A percentile compares a stretch with the other conserved stretches of the same genome.
These are phyloP conservation scores for Aphrophora alni DNA, from an alignment of 2,888 invertebrate genomes.

Conservation along the genomic window DNA sequence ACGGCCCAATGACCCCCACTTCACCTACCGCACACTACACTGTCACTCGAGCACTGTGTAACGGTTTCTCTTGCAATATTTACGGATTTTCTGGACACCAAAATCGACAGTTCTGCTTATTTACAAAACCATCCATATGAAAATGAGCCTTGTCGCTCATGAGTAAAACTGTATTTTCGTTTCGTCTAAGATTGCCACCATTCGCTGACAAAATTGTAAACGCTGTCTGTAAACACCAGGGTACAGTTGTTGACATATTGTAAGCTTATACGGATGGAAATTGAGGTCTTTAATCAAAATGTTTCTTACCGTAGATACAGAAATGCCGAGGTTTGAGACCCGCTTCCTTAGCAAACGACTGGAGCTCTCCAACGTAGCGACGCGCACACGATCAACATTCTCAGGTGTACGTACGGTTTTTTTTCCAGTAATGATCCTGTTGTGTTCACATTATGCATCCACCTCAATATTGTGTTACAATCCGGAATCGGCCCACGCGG, in stretches of 20 bases:
- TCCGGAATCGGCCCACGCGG: not conserved
- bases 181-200: constrained; percentile 15
- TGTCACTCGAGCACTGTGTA: constrained; percentile 8
- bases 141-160: constrained; percentile 3
- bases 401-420: not conserved
- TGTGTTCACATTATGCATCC: constrained; percentile 18
- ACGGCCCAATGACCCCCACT: constrained; percentile 3
- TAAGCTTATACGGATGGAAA: not conserved
- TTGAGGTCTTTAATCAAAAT: not conserved
- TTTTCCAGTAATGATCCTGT: constrained; percentile 12
- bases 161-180: constrained; percentile 6
- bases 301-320: not conserved
- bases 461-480: constrained; percentile 22
- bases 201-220: constrained; percentile 8
- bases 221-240: not conserved
- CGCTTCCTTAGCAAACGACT: not conserved
- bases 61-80: constrained; percentile 13
- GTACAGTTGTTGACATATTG: not conserved
- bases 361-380: not conserved
- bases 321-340: not conserved
- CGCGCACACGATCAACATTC: not conserved
- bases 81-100: constrained; percentile 7
- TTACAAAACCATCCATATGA: not conserved
- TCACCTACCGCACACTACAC: constrained; percentile 10
- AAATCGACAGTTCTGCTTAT: constrained; percentile 6